Evolutionary conservation across 2,888 invertebrate species (phyloP), one percentile per base, ranked within the genome.

Genomic region (Oasisia sp.): DNA sequence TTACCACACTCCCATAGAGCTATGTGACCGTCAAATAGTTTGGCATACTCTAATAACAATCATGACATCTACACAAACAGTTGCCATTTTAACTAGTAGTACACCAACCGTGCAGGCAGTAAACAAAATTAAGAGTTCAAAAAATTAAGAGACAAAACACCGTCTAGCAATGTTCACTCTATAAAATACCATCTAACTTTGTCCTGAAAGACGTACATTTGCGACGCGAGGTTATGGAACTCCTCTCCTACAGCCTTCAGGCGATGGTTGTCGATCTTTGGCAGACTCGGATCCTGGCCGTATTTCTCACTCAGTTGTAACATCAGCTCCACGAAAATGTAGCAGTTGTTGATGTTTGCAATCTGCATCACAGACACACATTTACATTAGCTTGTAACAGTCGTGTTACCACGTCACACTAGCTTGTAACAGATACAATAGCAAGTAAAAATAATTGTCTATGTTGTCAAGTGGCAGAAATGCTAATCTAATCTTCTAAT

Each of bases 301-400:
- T 95, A 95, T 11, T 95, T 94, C 91, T 95, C 94, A 12, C 95
- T 93, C 89, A 96, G 93, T 92, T 95, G 94, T 58, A 94, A 94
- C 92, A 99, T 98, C 94, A 99, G 97, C 94, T 99, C 98, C 93
- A 98, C 97, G 97, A 99, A 98, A 96, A 98, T 98, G 95, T 98
- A 97, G 96, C 99, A 98, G 97, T 99, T 99, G 97, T 99, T 99
- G 89, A 99, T 98, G 93, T 99, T 98, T 0, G 99, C 98, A 94
- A 97, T 96, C 97, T 97, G 94, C 45, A 94, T 93, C 44, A 92
- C 91, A 44, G 44, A 91, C 38, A 38, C 38, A 38, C 50, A 50
- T 50, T 11, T 50, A 50, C 50, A 50, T 50, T 9, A 50, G 50
- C 12, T 50, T 45, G 14, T 32, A 38, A 91, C 74, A 92, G 89